Conservation (phyloP, 2,797 vertebrate species). For the Antennarius maculatus region DNA sequence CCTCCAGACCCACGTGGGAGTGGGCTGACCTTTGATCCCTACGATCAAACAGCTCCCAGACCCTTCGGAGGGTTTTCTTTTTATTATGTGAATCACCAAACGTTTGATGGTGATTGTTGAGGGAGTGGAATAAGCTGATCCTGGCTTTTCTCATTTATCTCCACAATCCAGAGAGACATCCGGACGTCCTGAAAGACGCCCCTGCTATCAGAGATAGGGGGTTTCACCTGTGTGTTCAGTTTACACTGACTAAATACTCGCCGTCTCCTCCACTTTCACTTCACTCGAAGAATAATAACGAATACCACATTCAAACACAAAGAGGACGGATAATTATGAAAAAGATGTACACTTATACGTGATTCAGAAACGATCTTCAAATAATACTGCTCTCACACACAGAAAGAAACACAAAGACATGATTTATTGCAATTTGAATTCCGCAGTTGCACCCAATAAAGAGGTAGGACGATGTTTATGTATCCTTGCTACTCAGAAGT, state of each 20-base stretch:
- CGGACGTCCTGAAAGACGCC: no score
- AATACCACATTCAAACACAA: background rate
- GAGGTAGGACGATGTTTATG: background rate
- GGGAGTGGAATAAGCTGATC: no score
- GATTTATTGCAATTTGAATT: slow-evolving; percentile 6
- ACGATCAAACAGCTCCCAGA: no score
- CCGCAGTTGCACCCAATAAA: background rate
- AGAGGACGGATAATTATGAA: background rate
- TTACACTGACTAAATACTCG: background rate
- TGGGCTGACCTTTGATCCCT: no score
- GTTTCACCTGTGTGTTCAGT: background rate
- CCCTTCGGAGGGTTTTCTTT: no score
- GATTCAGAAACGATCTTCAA: slow-evolving; percentile 10
- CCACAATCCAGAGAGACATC: no score
- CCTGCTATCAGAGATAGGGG: background rate
- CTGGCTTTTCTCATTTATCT: no score
- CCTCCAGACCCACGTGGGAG: no score
- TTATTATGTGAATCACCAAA: no score
- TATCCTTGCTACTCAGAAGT: background rate
- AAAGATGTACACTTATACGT: slow-evolving; percentile 2
- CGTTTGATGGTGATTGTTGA: no score
- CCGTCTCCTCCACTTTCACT: background rate
- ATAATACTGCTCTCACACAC: background rate
- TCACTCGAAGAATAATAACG: background rate
- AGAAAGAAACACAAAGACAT: no score